Percentiles rank a stretch among this genome's conserved stretches.
These are phyloP conservation scores for Polyodon spathula DNA, from an alignment of 2,113 vertebrate species.

Conservation along the genomic window DNA sequence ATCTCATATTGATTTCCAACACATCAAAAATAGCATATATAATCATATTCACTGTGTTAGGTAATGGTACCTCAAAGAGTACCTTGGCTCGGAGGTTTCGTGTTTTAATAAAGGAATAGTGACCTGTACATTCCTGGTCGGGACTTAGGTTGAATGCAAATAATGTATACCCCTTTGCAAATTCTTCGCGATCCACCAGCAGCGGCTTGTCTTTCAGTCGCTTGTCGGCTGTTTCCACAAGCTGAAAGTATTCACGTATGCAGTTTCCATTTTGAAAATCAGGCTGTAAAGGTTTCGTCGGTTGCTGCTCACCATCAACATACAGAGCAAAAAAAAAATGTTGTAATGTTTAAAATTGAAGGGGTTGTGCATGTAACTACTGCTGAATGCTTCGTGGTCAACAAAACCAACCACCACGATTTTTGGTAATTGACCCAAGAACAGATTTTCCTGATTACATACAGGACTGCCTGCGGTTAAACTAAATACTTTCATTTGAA, in stretches of 20 bases:
- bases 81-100: background rate
- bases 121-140: background rate
- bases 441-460: background rate
- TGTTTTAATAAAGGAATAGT: slow-evolving; percentile 10
- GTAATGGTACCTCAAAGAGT: background rate
- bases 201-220: background rate
- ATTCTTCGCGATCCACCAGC: background rate
- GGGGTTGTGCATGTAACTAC: background rate
- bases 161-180: background rate
- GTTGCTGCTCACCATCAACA: background rate
- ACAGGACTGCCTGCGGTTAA: background rate
- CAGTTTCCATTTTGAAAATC: background rate
- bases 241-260: slow-evolving; percentile 1
- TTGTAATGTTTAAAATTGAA: slow-evolving; percentile 4
- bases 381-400: background rate
- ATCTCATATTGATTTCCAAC: background rate
- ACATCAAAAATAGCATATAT: background rate
- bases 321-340: background rate
- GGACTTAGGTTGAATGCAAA: slow-evolving; percentile 9
- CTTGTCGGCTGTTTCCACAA: slow-evolving; percentile 5
- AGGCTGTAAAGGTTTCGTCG: background rate
- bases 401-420: background rate
- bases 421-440: background rate
- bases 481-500: background rate
- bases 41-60: slow-evolving; percentile 1